Evolutionary conservation across 2,113 vertebrate species (phyloP).

Genomic region (Mormoops blainvillei): DNA sequence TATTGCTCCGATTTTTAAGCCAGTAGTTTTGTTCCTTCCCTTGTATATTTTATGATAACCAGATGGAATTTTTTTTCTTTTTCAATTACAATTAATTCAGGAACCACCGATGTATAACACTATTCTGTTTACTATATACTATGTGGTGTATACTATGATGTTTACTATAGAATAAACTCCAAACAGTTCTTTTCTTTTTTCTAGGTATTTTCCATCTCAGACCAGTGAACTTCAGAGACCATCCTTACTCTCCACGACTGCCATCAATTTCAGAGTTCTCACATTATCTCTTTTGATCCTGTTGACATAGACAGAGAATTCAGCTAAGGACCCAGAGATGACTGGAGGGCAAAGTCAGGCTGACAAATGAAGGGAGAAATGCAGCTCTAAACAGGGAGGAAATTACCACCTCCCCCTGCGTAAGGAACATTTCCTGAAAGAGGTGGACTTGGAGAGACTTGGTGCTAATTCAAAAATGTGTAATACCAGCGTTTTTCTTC

Average conservation of each 20-base stretch:
- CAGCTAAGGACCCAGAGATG: background rate
- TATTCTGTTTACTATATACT: background rate
- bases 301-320: background rate
- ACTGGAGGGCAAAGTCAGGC: background rate
- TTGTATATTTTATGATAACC: background rate
- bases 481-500: background rate
- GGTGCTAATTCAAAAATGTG: constrained; percentile 37
- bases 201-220: background rate
- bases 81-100: background rate
- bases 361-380: background rate
- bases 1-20: constrained; percentile 16
- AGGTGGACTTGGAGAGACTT: constrained; percentile 2
- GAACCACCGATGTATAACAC: background rate
- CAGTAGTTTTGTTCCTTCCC: background rate
- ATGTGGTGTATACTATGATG: background rate
- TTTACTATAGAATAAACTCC: background rate
- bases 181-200: background rate
- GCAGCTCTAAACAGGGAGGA: background rate
- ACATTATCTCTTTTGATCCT: background rate
- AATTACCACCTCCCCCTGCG: background rate
- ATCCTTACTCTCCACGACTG: fast-evolving
- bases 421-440: constrained; percentile 43
- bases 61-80: background rate
- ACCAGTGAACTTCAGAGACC: background rate
- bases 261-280: background rate